Base-by-base conservation (phyloP, 1,140 invertebrate genomes). In the Whitmania pigra region DNA sequence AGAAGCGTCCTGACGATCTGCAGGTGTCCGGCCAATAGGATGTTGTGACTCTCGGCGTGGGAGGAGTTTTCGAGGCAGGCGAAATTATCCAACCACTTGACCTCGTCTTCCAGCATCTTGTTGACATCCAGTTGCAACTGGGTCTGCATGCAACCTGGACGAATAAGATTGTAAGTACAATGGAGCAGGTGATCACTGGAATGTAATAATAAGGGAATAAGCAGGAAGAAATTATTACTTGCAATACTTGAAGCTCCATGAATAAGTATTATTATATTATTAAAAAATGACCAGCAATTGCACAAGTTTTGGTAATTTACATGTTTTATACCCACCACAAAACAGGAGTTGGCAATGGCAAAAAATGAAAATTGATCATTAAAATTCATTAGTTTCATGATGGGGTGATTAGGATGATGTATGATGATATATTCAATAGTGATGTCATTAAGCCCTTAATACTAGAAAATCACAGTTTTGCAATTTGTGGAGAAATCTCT, bases 81-180 rank as follows among this genome's bases (percentile, higher is more conserved):
- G 78, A 85, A 86, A 71, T 83, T 85, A 36, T 77, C 76, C 36
- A 86, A 76, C 85, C 85, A 86, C 2, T 76, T 78, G 13, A 85
- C 78, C 78, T 86, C 85, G 78, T 86, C 84, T 66, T 84, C 82
- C 53, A 85, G 71, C 83, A 85, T 85, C 25, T 78, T 76, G 9
- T 75, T 71, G 0, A 81, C 76, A 76, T 83, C 78, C 36, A 85
- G 75, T 49, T 79, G 76, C 31, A 84, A 76, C 11, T 74, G 73
- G 31, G 78, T 76, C 73, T 86, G 84, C 83, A 80, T 53, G 70
- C 73, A 53, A 75, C 79, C 80, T 69, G 31, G 7, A 63, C 11
- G 15, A 63, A 20, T n/a, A 63, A 36, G 31, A 2, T 0, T 63
- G 22, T n/a, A 63, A 53, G 69, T 53, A 53, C 31, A 67, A 73